Evolutionary conservation across 2,113 vertebrate genomes (phyloP).

Genomic region (Elanoides forficatus): DNA sequence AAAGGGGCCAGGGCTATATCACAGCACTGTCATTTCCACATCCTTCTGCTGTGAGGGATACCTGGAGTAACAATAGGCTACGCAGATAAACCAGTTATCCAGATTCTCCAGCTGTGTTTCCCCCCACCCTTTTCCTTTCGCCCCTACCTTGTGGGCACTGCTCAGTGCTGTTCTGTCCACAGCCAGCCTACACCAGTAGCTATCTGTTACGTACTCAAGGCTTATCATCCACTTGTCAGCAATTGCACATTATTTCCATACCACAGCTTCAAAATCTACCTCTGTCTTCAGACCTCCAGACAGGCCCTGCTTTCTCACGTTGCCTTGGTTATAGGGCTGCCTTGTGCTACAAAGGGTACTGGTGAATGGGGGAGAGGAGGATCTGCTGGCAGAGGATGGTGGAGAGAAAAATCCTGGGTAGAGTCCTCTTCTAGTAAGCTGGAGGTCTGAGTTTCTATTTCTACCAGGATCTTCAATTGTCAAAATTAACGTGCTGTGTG

Average conservation of each 20-base stretch:
- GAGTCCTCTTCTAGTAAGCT: background rate
- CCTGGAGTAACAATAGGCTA: background rate
- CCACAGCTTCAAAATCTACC: background rate
- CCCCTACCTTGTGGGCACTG: background rate
- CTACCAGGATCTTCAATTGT: background rate
- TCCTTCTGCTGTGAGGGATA: background rate
- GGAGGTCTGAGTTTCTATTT: background rate
- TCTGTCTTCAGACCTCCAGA: background rate
- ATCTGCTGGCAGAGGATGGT: background rate
- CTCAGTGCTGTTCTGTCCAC: background rate
- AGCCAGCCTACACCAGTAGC: background rate
- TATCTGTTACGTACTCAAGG: background rate
- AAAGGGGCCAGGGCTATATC: background rate
- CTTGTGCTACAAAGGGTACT: background rate
- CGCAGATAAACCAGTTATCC: background rate
- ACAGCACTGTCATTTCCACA: background rate
- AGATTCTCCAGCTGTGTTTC: background rate
- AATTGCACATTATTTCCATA: background rate
- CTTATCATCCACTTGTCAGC: background rate
- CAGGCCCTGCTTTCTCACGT: rapidly evolving
- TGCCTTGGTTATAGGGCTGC: background rate
- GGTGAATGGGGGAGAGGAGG: background rate
- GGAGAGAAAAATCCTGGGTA: background rate
- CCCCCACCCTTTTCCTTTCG: background rate
- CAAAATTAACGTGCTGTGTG: background rate